phyloP scores from a whole-genome alignment of 2,888 invertebrate species.

The Chloroclysta siterata region DNA sequence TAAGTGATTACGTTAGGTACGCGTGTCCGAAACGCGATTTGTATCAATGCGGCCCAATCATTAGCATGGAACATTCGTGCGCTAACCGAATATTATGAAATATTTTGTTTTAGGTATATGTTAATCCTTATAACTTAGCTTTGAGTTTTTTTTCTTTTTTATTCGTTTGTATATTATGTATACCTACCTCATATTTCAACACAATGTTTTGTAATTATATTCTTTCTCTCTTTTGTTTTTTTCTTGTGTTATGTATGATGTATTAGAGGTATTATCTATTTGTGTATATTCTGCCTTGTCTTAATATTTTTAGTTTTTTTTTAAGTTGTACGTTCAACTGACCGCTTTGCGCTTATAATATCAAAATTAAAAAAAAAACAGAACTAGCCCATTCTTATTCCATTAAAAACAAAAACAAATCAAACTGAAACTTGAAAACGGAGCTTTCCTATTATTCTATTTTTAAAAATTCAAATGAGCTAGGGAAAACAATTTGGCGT shows the following conservation, averaged over 20 bases:
- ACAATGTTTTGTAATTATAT: too few relatives aligned
- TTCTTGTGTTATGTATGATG: too few relatives aligned
- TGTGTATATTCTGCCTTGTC: too few relatives aligned
- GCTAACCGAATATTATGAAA: conserved; percentile 16
- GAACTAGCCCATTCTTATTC: too few relatives aligned
- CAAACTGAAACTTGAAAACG: conserved; percentile 8
- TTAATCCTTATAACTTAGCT: conserved; percentile 22
- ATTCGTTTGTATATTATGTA: too few relatives aligned
- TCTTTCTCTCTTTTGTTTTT: too few relatives aligned
- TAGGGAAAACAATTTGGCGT: conserved; percentile 45
- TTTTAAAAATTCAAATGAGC: conserved; percentile 40
- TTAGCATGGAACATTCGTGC: conserved; percentile 53
- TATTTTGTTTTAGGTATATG: conserved; percentile 26
- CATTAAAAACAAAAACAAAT: conserved; percentile 3
- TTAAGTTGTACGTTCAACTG: too few relatives aligned
- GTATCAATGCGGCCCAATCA: conserved; percentile 71
- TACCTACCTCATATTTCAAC: too few relatives aligned
- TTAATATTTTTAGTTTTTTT: too few relatives aligned
- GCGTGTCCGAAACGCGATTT: conserved; percentile 77
- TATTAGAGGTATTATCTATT: too few relatives aligned
- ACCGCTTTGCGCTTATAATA: not conserved
- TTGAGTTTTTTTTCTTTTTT: too few relatives aligned
- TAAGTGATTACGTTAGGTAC: conserved; percentile 82
- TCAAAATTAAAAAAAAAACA: too few relatives aligned
- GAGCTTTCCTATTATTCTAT: conserved; percentile 12